These are phyloP conservation scores for Arge pagana DNA, from an alignment of 2,888 invertebrate species.

Conservation along the genomic window DNA sequence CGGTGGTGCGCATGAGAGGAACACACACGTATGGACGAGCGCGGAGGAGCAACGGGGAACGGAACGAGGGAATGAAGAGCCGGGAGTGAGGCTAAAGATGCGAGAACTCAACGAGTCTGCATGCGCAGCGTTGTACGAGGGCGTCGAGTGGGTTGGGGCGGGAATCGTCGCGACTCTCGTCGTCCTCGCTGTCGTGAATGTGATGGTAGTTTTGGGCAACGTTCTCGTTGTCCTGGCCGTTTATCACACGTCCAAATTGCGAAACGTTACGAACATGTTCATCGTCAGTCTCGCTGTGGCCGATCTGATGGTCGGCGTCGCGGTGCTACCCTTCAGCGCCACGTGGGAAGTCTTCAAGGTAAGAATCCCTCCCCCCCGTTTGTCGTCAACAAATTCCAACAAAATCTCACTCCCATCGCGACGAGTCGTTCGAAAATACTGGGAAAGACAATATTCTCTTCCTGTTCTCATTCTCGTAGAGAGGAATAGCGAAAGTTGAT, in stretches of 20 bases:
- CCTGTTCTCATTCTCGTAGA: not conserved
- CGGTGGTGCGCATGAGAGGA: conserved; percentile 11
- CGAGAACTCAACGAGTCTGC: conserved; percentile 79
- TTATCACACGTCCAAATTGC: conserved; percentile 85
- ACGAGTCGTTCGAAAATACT: not conserved
- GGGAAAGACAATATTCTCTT: no score
- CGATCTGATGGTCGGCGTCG: conserved; percentile 92
- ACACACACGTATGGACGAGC: no score
- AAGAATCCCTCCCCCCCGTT: conserved; percentile 37
- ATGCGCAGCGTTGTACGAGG: conserved; percentile 79
- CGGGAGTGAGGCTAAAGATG: conserved; percentile 61
- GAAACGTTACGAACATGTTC: conserved; percentile 95
- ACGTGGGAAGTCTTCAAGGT: conserved; percentile 93
- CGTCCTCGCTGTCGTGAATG: conserved; percentile 80
- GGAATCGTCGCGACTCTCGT: conserved; percentile 76
- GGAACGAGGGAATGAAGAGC: conserved; percentile 3
- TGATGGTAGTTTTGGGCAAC: conserved; percentile 89
- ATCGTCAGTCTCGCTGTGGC: conserved; percentile 96
- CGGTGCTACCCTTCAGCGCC: conserved; percentile 94
- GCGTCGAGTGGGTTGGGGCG: conserved; percentile 83
- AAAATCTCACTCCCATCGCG: no score
- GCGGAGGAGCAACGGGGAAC: no score
- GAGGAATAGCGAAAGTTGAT: not conserved
- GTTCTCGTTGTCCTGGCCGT: conserved; percentile 92
- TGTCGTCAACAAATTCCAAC: no score